phyloP scores from a whole-genome alignment of 2,113 vertebrate species.

The Gopherus evgoodei region DNA sequence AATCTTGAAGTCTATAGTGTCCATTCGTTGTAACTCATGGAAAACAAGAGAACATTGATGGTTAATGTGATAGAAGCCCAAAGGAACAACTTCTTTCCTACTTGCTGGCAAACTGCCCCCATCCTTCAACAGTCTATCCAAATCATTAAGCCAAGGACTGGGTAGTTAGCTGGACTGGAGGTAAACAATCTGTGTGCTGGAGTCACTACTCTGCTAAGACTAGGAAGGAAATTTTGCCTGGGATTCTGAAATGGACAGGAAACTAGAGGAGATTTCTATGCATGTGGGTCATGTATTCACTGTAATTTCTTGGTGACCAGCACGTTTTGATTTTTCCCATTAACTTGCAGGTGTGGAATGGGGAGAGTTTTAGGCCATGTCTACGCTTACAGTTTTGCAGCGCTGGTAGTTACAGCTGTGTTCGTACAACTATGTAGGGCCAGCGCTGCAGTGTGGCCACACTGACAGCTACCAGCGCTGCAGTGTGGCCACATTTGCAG shows the following conservation, averaged over 20 bases:
- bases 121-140: background rate
- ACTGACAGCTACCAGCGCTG: too few relatives aligned
- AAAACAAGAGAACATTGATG: background rate
- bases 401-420: too few relatives aligned
- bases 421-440: too few relatives aligned
- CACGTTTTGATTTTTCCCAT: background rate
- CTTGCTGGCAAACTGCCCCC: background rate
- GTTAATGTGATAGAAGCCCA: background rate
- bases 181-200: background rate
- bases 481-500: too few relatives aligned
- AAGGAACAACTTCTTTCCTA: background rate
- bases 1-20: constrained; percentile 25
- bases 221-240: background rate
- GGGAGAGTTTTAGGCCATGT: background rate
- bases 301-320: background rate
- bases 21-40: constrained; percentile 27
- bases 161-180: background rate
- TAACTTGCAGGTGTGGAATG: background rate
- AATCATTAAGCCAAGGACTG: background rate
- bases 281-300: background rate
- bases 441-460: too few relatives aligned
- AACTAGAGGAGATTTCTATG: background rate
- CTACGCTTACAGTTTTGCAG: too few relatives aligned
- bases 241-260: background rate
- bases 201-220: background rate